phyloP scores from a whole-genome alignment of 2,888 invertebrate species.

The Scrobipalpa atriplicella region DNA sequence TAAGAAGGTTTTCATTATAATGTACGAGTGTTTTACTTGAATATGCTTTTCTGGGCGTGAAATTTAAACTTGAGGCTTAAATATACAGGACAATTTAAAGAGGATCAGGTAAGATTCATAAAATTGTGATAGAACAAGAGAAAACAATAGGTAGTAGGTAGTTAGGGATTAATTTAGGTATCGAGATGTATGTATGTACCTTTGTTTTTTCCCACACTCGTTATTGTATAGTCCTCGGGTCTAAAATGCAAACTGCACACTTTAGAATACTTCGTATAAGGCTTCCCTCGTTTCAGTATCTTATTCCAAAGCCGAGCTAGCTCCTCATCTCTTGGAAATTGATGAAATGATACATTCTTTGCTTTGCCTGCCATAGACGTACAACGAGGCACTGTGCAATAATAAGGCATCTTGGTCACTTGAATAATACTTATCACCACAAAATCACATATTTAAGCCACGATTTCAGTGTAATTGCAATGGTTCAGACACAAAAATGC shows the following conservation, averaged over 20 bases:
- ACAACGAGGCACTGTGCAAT: slow-evolving; percentile 78
- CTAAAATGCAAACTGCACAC: slow-evolving; percentile 78
- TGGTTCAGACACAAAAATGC: slow-evolving; percentile 43
- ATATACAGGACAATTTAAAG: not conserved
- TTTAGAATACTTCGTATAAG: slow-evolving; percentile 79
- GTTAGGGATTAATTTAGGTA: not conserved
- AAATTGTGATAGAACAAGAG: not conserved
- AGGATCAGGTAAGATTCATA: not conserved
- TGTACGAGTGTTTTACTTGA: no score
- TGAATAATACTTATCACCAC: slow-evolving; percentile 43
- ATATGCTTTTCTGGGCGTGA: not conserved
- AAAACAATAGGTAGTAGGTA: slow-evolving; percentile 15
- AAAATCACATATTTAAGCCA: slow-evolving; percentile 55
- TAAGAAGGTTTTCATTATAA: no score
- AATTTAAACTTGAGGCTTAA: not conserved
- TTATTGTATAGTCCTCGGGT: slow-evolving; percentile 72
- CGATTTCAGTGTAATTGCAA: slow-evolving; percentile 33
- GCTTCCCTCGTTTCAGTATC: slow-evolving; percentile 75
- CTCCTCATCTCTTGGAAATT: slow-evolving; percentile 73
- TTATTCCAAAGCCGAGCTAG: slow-evolving; percentile 74
- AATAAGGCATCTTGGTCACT: slow-evolving; percentile 74
- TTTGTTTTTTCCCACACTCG: slow-evolving; percentile 74
- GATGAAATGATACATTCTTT: slow-evolving; percentile 77
- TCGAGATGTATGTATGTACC: slow-evolving; percentile 48
- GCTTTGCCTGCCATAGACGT: slow-evolving; percentile 79